Evolutionary conservation across 1,140 invertebrate species (phyloP).

Genomic region (Drosophila watanabei): DNA sequence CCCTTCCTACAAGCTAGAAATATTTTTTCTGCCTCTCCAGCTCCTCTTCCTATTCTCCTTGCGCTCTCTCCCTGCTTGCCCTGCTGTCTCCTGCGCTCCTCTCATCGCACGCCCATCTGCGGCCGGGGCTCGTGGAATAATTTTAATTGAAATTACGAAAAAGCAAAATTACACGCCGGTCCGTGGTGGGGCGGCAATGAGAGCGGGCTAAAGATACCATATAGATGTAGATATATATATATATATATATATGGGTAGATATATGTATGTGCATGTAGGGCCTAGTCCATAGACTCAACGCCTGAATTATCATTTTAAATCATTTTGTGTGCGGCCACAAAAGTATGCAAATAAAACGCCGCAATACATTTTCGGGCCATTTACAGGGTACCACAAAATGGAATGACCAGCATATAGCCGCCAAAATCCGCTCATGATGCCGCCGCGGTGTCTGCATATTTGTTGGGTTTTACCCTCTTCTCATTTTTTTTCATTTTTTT

Average conservation of each 20-base stretch:
- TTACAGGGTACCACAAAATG: constrained; percentile 55
- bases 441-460: constrained; percentile 20
- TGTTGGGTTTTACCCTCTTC: neutral
- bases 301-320: constrained; percentile 79
- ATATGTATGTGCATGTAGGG: constrained; percentile 10
- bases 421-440: constrained; percentile 32
- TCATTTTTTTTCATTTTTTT: neutral
- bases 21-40: constrained; percentile 21
- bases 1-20: constrained; percentile 26
- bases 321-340: constrained; percentile 72
- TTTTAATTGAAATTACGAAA: constrained; percentile 81
- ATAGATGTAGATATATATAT: constrained; percentile 3
- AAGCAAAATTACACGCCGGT: constrained; percentile 60
- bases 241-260: neutral
- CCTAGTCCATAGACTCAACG: constrained; percentile 17
- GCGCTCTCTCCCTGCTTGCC: neutral
- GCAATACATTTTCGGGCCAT: constrained; percentile 55
- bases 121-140: constrained; percentile 67
- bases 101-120: constrained; percentile 12
- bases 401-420: constrained; percentile 29
- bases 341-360: constrained; percentile 79
- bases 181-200: constrained; percentile 2
- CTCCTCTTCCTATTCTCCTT: neutral
- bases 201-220: neutral
- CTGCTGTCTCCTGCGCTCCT: neutral